Evolutionary conservation across 1,140 invertebrate species (phyloP).

Genomic region (Diorhabda elongata): DNA sequence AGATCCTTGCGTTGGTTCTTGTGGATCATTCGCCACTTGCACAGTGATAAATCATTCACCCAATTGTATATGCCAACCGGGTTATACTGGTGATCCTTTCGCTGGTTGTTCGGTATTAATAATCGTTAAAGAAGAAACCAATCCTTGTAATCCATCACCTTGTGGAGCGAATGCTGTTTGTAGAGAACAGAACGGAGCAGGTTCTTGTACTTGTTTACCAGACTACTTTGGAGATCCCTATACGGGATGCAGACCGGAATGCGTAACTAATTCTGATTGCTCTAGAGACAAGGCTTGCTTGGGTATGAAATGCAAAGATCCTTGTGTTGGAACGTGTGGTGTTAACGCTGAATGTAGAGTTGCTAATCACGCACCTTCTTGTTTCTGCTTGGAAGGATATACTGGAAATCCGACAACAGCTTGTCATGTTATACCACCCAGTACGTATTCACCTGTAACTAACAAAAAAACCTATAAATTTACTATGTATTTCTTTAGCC

Average conservation of each 20-base stretch:
- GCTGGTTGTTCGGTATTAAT: slow-evolving; percentile 53
- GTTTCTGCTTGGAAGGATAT: slow-evolving; percentile 58
- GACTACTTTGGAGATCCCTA: slow-evolving; percentile 70
- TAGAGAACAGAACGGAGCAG: slow-evolving; percentile 57
- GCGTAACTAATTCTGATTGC: slow-evolving; percentile 67
- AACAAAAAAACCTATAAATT: background rate
- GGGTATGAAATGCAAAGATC: slow-evolving; percentile 64
- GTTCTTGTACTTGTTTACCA: slow-evolving; percentile 67
- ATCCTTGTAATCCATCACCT: slow-evolving; percentile 61
- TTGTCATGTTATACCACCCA: slow-evolving; percentile 55
- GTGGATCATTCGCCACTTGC: slow-evolving; percentile 66
- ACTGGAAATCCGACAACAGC: slow-evolving; percentile 66
- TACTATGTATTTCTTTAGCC: background rate
- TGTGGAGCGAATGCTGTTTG: slow-evolving; percentile 74
- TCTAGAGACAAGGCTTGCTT: slow-evolving; percentile 62
- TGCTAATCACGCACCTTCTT: slow-evolving; percentile 70
- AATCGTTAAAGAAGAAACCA: slow-evolving; percentile 41
- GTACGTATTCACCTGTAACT: slow-evolving; percentile 44
- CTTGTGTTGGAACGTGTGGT: slow-evolving; percentile 69
- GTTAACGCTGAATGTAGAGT: slow-evolving; percentile 73
- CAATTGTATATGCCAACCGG: slow-evolving; percentile 66
- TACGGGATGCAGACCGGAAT: slow-evolving; percentile 67
- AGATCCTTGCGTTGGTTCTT: slow-evolving; percentile 74
- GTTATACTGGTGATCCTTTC: slow-evolving; percentile 74
- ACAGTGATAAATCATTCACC: slow-evolving; percentile 71